These are phyloP conservation scores for Pinctada fucata DNA, from an alignment of 2,888 invertebrate species.

Conservation along the genomic window DNA sequence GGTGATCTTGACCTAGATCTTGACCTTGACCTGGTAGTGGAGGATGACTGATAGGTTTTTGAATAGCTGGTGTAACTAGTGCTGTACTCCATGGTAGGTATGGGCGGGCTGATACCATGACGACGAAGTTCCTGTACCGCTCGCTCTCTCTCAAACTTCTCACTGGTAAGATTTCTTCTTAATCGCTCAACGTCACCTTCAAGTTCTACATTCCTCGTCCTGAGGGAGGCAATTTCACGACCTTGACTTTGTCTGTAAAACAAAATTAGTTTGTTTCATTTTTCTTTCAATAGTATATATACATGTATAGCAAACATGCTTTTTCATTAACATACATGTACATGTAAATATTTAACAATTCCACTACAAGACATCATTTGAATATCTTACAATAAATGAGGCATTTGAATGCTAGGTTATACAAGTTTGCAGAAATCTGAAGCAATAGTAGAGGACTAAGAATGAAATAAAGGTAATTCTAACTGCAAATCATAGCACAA, in stretches of 20 bases:
- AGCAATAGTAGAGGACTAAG: too few species aligned
- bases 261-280: neutral
- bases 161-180: conserved; percentile 75
- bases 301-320: too few species aligned
- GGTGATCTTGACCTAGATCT: conserved; percentile 47
- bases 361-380: too few species aligned
- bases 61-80: conserved; percentile 39
- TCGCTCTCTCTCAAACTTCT: conserved; percentile 76
- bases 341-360: too few species aligned
- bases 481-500: too few species aligned
- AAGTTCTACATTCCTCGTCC: conserved; percentile 74
- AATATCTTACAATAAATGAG: too few species aligned
- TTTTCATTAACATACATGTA: too few species aligned
- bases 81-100: conserved; percentile 63
- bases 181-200: conserved; percentile 76
- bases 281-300: too few species aligned
- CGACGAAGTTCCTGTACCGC: conserved; percentile 74
- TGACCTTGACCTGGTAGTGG: conserved; percentile 43
- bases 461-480: too few species aligned
- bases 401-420: too few species aligned
- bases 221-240: conserved; percentile 72
- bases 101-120: conserved; percentile 70
- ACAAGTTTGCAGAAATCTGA: too few species aligned
- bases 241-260: conserved; percentile 73
- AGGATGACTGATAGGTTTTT: conserved; percentile 26